A percentile compares a stretch with the other conserved stretches of the same genome.
These are phyloP conservation scores for Whitmania pigra DNA, from an alignment of 1,140 invertebrate species.

Conservation along the genomic window DNA sequence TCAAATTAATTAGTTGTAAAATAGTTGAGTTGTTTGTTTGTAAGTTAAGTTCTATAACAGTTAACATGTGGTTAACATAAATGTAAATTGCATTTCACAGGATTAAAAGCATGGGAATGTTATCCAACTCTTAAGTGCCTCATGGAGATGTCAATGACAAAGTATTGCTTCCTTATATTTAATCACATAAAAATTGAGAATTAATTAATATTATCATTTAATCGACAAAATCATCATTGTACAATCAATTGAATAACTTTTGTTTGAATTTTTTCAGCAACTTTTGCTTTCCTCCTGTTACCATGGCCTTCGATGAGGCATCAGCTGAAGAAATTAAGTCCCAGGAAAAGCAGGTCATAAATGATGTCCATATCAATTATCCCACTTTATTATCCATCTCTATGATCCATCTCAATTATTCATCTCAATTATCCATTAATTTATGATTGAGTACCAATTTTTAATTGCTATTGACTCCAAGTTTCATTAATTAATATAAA, in stretches of 20 bases:
- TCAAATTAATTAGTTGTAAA: too few species aligned
- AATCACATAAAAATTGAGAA: not conserved
- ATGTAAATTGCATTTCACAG: constrained; percentile 25
- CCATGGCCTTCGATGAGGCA: constrained; percentile 49
- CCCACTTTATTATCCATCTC: too few species aligned
- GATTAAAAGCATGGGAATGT: constrained; percentile 64
- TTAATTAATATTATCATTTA: too few species aligned
- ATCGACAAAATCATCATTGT: too few species aligned
- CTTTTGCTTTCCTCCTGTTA: constrained; percentile 62
- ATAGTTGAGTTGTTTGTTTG: too few species aligned
- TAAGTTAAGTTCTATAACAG: not conserved
- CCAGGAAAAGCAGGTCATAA: constrained; percentile 51
- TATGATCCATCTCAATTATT: too few species aligned
- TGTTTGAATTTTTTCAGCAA: constrained; percentile 40
- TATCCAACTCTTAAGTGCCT: constrained; percentile 81
- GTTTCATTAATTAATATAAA: too few species aligned
- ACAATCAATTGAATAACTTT: not conserved
- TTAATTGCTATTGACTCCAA: too few species aligned
- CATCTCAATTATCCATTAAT: too few species aligned
- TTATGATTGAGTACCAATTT: too few species aligned
- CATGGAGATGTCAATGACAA: constrained; percentile 95
- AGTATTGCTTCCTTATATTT: constrained; percentile 46
- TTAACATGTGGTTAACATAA: not conserved
- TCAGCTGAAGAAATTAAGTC: constrained; percentile 49
- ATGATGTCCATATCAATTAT: too few species aligned